phyloP scores from a whole-genome alignment of 2,113 vertebrate genomes.

The Malurus alboscapulatus region DNA sequence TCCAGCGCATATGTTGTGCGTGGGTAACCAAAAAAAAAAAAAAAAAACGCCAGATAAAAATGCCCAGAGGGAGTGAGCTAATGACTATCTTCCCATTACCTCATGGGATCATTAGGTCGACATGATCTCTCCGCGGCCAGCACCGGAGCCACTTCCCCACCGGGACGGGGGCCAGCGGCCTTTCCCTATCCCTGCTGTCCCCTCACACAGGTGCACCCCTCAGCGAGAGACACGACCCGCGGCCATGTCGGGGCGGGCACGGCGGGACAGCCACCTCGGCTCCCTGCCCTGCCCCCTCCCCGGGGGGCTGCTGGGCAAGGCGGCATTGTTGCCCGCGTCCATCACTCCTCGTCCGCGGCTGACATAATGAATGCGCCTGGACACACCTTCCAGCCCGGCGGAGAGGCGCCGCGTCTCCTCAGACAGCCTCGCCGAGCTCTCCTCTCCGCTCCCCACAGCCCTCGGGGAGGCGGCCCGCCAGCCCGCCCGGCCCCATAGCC shows the following conservation, averaged over 20 bases:
- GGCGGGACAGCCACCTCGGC: neutral
- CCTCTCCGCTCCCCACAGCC: slow-evolving; percentile 48
- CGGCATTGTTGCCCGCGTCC: slow-evolving; percentile 86
- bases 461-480: slow-evolving; percentile 52
- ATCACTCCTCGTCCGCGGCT: slow-evolving; percentile 84
- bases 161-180: neutral
- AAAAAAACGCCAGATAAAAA: neutral
- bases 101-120: slow-evolving; percentile 58
- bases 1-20: neutral
- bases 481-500: slow-evolving; percentile 74
- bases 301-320: slow-evolving; percentile 60
- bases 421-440: neutral
- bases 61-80: slow-evolving; percentile 56
- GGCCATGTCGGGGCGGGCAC: neutral
- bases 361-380: slow-evolving; percentile 88
- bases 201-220: neutral
- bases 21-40: neutral
- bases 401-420: neutral
- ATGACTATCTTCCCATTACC: slow-evolving; percentile 50
- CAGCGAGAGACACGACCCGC: neutral
- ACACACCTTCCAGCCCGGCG: slow-evolving; percentile 88
- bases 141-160: neutral
- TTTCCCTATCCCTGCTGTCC: neutral
- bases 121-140: slow-evolving; percentile 4
- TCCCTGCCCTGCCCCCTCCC: slow-evolving; percentile 46